Evolutionary conservation across 2,797 vertebrate genomes (phyloP).

Genomic region (Cephalopachus bancanus): DNA sequence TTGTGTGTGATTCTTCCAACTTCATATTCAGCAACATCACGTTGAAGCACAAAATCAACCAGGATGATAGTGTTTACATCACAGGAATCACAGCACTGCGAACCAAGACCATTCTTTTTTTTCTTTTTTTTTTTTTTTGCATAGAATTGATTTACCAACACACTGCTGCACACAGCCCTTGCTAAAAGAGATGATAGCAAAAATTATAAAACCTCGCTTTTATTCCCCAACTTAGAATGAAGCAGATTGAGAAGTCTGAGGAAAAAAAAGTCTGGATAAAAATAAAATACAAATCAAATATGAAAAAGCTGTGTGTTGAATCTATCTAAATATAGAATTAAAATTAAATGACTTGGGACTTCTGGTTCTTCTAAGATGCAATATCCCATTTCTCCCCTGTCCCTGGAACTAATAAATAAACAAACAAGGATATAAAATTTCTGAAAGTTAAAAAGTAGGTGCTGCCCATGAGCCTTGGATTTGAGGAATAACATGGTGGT

Average conservation of each 20-base stretch:
- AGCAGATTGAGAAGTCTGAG: neutral
- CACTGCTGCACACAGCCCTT: neutral
- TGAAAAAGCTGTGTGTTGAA: neutral
- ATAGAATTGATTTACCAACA: neutral
- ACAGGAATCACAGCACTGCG: neutral
- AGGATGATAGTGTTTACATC: neutral
- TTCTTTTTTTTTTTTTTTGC: too few relatives aligned
- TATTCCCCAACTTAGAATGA: neutral
- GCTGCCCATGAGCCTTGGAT: neutral
- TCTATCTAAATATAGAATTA: neutral
- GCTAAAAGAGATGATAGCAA: neutral
- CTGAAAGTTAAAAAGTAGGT: neutral
- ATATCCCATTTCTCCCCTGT: neutral
- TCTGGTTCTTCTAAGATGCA: neutral
- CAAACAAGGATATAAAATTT: neutral
- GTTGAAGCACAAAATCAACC: neutral
- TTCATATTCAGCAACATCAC: neutral
- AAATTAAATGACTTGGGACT: neutral
- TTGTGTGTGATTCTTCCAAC: neutral
- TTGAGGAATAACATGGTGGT: neutral
- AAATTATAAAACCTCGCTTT: slow-evolving; percentile 37
- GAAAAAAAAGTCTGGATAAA: slow-evolving; percentile 3
- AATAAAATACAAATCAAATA: slow-evolving; percentile 35
- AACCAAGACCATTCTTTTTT: neutral
- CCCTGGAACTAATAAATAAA: neutral